Conservation (phyloP, 2,797 vertebrate genomes). For the Coranthus polyacanthus region DNA sequence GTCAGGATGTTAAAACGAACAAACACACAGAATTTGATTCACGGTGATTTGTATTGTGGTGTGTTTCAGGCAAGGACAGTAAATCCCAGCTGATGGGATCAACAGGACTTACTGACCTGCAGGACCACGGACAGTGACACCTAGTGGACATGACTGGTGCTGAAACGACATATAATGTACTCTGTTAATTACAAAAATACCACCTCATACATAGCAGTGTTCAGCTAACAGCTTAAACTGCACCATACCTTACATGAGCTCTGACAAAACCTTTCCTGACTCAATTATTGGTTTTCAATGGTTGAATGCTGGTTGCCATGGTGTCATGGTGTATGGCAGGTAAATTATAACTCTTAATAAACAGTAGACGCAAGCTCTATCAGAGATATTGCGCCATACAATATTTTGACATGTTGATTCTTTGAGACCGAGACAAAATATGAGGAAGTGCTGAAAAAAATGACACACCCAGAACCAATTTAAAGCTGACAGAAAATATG, state of each 20-base stretch:
- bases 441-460: constrained; percentile 23
- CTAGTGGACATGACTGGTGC: constrained; percentile 61
- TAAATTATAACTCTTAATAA: neutral
- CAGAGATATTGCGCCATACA: constrained; percentile 41
- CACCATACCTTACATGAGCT: too few relatives aligned
- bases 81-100: constrained; percentile 75
- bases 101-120: constrained; percentile 59
- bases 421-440: constrained; percentile 31
- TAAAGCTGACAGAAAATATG: constrained; percentile 52
- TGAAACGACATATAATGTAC: constrained; percentile 14
- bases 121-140: constrained; percentile 61
- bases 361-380: constrained; percentile 4
- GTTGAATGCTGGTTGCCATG: neutral
- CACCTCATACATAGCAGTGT: too few relatives aligned
- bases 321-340: neutral
- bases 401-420: constrained; percentile 28
- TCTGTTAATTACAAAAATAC: constrained; percentile 12
- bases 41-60: constrained; percentile 48
- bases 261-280: neutral
- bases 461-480: constrained; percentile 50
- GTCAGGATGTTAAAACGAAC: neutral
- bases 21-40: constrained; percentile 16
- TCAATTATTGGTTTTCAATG: neutral
- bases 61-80: constrained; percentile 51
- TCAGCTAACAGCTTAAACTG: too few relatives aligned